phyloP scores from a whole-genome alignment of 2,888 invertebrate genomes.

The Caenorhabditis parvicauda region DNA sequence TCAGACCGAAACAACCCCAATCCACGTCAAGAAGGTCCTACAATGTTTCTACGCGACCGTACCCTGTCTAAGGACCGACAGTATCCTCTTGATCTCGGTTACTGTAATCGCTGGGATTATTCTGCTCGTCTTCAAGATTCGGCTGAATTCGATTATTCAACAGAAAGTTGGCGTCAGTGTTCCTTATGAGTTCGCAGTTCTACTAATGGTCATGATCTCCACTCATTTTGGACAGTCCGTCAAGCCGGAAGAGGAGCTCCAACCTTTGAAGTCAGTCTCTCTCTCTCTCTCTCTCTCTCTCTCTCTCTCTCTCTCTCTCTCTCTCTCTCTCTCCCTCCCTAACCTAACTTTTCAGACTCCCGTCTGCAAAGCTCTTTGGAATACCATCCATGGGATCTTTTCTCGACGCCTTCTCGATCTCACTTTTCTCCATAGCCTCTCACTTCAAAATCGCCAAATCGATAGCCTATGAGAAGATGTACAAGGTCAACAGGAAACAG shows the following conservation, averaged over 20 bases:
- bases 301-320: neutral
- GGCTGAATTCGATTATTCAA: conserved; percentile 11
- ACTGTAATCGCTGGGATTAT: conserved; percentile 15
- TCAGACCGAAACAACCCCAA: too few relatives aligned
- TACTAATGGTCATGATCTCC: conserved; percentile 13
- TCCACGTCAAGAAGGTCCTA: conserved; percentile 17
- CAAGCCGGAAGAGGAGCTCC: too few relatives aligned
- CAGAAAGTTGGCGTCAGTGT: conserved; percentile 16
- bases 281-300: too few relatives aligned
- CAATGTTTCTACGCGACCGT: conserved; percentile 30
- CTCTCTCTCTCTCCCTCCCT: neutral
- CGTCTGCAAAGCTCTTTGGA: too few relatives aligned
- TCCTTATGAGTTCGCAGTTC: conserved; percentile 24
- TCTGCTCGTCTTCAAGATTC: conserved; percentile 22
- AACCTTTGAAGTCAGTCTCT: neutral
- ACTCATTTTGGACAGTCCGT: too few relatives aligned
- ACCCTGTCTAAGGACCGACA: conserved; percentile 21
- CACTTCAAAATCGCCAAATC: conserved; percentile 30
- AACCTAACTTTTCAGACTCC: too few relatives aligned
- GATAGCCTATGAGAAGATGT: conserved; percentile 33
- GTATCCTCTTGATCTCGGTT: conserved; percentile 15
- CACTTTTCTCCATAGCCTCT: conserved; percentile 30
- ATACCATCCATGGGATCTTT: conserved; percentile 14
- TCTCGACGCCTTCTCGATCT: conserved; percentile 31
- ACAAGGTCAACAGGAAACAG: conserved; percentile 36